Evolutionary conservation across 2,113 vertebrate genomes (phyloP), one percentile per base, ranked within the genome.

Genomic region (Nanorana parkeri): DNA sequence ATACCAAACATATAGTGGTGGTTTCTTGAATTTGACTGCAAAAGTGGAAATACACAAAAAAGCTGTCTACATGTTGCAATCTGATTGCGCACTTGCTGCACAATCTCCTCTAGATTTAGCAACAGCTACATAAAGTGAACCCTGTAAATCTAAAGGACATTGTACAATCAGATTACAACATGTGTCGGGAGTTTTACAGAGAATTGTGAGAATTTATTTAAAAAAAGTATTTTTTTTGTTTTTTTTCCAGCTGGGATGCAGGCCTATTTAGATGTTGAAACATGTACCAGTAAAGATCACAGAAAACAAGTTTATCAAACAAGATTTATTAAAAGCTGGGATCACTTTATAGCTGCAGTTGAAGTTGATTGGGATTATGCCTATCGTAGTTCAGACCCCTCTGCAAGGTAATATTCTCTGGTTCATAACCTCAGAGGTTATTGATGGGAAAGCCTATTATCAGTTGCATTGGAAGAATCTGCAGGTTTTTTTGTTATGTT

Each of bases 301-400:
- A 91, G 1, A 51, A 82, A 95, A 54, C 95, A 94, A 11, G 84
- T 80, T 0, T 85, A 78, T 11, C 88, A 99, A 85, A 87, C 19
- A 28, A 89, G 80, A 13, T 77, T 94, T 28, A 93, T 96, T 67
- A 94, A 87, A 75, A 90, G 78, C 60, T 98, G 98, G 96, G 91
- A 87, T 0, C 97, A 97, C 85, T 99, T 94, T 86, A 96, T 99
- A 17, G 96, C 97, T 69, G 98, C 97, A 13, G 96, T 99, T 86
- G 98, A 99, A 87, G 47, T 95, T 1, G 82, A 89, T 3, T 99
- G 98, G 98, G 93, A 98, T 90, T 99, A 99, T 3, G 94, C 95
- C 2, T 94, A 95, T 11, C 73, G 71, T 3, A 91, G n/a, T 8
- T 21, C 24, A 41, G 52, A 68, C 20, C 54, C 56, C 64, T 5